Evolutionary conservation across 2,113 vertebrate species (phyloP).

Genomic region (Cyprinodon variegatus): DNA sequence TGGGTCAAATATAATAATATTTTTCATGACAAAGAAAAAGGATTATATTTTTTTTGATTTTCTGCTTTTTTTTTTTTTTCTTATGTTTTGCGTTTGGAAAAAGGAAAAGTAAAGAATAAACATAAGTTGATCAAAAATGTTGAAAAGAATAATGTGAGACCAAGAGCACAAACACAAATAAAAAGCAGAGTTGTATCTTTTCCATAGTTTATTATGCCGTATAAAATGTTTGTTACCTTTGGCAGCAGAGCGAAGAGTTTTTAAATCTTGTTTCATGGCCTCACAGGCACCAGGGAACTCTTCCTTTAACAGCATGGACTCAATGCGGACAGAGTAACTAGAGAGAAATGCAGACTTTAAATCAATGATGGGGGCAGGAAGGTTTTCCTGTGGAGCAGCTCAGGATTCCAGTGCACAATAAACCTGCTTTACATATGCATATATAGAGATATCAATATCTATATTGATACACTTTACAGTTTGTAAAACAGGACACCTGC

Average conservation of each 20-base stretch:
- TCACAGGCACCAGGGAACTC: constrained; percentile 85
- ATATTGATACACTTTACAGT: too few relatives aligned
- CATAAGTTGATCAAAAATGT: not conserved
- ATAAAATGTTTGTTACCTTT: constrained; percentile 79
- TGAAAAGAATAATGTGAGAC: not conserved
- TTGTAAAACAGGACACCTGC: too few relatives aligned
- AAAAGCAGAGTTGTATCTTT: too few relatives aligned
- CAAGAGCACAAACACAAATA: not conserved
- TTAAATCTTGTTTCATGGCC: constrained; percentile 82
- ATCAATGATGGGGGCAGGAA: not conserved
- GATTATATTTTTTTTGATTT: too few relatives aligned
- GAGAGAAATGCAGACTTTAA: not conserved
- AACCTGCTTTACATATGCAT: too few relatives aligned
- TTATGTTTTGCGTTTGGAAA: too few relatives aligned
- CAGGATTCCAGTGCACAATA: too few relatives aligned
- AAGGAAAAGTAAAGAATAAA: too few relatives aligned
- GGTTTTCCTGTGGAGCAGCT: not conserved
- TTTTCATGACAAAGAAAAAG: not conserved
- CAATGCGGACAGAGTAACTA: constrained; percentile 87
- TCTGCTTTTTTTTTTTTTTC: too few relatives aligned
- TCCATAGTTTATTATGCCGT: not conserved
- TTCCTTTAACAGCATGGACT: constrained; percentile 91
- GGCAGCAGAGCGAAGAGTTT: constrained; percentile 80
- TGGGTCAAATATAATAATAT: not conserved
- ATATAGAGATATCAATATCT: too few relatives aligned